Conservation (phyloP, 2,797 vertebrate genomes). For the Lates japonicus region DNA sequence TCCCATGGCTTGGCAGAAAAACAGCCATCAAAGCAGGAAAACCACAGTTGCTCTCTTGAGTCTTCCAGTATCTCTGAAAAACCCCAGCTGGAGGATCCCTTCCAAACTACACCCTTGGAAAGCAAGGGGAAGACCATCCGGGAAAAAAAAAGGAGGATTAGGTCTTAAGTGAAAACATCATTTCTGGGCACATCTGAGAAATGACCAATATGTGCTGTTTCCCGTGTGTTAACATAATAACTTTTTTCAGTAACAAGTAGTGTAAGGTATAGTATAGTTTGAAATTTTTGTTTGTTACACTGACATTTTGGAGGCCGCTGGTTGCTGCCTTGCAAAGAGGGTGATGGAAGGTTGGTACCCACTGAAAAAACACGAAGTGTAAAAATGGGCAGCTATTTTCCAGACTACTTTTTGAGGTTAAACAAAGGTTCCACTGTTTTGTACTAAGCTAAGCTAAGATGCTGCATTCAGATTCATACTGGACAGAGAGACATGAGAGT, state of each 20-base stretch:
- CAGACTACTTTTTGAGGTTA: neutral
- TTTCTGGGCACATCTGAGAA: neutral
- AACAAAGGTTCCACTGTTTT: neutral
- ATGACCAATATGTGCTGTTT: neutral
- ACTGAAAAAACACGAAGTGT: neutral
- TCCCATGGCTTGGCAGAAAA: constrained; percentile 78
- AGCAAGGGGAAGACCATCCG: constrained; percentile 18
- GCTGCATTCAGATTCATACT: neutral
- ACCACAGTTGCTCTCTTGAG: constrained; percentile 67
- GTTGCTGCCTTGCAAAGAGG: neutral
- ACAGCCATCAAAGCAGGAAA: constrained; percentile 78
- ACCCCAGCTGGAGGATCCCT: constrained; percentile 53
- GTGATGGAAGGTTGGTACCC: neutral
- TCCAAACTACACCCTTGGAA: constrained; percentile 55
- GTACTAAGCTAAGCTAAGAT: neutral
- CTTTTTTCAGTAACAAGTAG: neutral
- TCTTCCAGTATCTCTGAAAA: constrained; percentile 61
- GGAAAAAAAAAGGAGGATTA: neutral
- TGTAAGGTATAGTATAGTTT: neutral
- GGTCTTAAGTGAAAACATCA: constrained; percentile 35
- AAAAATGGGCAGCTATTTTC: neutral
- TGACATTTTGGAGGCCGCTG: neutral
- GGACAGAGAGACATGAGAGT: neutral
- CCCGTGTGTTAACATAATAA: neutral
- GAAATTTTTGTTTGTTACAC: neutral